phyloP scores from a whole-genome alignment of 2,113 vertebrate species.

The Megaleporinus macrocephalus region DNA sequence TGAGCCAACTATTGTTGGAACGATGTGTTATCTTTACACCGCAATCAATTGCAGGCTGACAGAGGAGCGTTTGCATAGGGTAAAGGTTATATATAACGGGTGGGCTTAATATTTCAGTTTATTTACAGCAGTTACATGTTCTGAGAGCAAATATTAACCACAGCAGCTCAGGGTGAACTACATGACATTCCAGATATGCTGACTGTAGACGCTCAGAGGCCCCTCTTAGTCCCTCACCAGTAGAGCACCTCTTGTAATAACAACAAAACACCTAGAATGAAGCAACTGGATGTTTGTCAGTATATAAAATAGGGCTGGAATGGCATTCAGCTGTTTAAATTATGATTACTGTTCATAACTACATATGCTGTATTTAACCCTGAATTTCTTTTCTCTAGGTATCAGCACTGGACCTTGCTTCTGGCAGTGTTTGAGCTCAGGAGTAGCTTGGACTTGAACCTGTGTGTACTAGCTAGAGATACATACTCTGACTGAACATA shows the following conservation, averaged over 20 bases:
- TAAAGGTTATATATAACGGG: not conserved
- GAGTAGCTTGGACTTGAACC: no score
- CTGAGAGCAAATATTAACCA: not conserved
- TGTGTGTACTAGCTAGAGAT: no score
- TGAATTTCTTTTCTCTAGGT: no score
- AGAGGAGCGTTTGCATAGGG: not conserved
- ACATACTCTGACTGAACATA: no score
- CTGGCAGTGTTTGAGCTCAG: no score
- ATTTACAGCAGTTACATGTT: conserved; percentile 15
- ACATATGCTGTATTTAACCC: no score
- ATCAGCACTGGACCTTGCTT: no score
- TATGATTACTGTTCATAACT: no score
- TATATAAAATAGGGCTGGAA: not conserved
- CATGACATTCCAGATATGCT: conserved; percentile 41
- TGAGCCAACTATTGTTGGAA: not conserved
- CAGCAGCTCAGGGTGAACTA: conserved; percentile 23
- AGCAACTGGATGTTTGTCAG: conserved; percentile 20
- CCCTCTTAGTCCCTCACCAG: not conserved
- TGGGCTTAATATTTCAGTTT: conserved; percentile 5
- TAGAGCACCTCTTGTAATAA: not conserved
- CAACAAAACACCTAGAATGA: not conserved
- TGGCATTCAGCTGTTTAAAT: no score
- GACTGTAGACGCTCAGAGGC: conserved; percentile 25
- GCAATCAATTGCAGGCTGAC: not conserved
- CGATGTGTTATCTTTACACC: not conserved